Percentiles rank a stretch among this genome's conserved stretches.
These are phyloP conservation scores for Pseudorhiza aurosa DNA, from an alignment of 30 jellyfish, hydroid and myxozoan genomes.

Conservation along the genomic window DNA sequence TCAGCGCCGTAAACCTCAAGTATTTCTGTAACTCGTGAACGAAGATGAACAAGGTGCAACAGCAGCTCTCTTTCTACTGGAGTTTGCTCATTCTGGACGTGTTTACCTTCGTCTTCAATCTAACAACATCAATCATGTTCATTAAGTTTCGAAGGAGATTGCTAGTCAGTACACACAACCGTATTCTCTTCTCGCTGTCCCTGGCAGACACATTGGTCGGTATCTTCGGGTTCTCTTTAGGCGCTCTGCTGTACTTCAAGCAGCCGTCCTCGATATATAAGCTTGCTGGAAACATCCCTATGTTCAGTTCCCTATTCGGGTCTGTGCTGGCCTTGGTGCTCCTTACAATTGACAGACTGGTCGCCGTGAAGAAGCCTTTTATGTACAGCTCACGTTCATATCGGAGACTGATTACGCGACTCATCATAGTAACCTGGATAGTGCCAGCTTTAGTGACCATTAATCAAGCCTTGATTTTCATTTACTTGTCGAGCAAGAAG, in stretches of 20 bases:
- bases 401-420: constrained; percentile 26
- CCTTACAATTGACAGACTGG: constrained; percentile 51
- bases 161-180: constrained; percentile 51
- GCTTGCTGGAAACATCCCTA: constrained; percentile 62
- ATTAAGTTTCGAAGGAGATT: constrained; percentile 35
- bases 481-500: constrained; percentile 12
- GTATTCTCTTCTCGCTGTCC: constrained; percentile 64
- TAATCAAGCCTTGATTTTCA: constrained; percentile 28
- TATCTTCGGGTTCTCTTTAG: constrained; percentile 31
- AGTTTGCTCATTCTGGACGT: constrained; percentile 37
- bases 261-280: constrained; percentile 20
- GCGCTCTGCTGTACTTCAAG: constrained; percentile 38
- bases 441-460: constrained; percentile 23
- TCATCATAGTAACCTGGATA: constrained; percentile 26
- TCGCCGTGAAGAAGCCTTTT: constrained; percentile 64
- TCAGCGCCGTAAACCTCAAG: neutral
- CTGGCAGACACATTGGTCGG: constrained; percentile 69
- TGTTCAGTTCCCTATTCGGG: constrained; percentile 57
- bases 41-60: constrained; percentile 20
- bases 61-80: constrained; percentile 43
- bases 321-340: constrained; percentile 43
- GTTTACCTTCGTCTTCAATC: constrained; percentile 30
- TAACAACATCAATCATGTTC: constrained; percentile 28
- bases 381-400: constrained; percentile 27
- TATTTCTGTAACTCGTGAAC: too few relatives aligned